Base-by-base conservation (phyloP, 2,888 invertebrate species). In the Epinotia ramella region DNA sequence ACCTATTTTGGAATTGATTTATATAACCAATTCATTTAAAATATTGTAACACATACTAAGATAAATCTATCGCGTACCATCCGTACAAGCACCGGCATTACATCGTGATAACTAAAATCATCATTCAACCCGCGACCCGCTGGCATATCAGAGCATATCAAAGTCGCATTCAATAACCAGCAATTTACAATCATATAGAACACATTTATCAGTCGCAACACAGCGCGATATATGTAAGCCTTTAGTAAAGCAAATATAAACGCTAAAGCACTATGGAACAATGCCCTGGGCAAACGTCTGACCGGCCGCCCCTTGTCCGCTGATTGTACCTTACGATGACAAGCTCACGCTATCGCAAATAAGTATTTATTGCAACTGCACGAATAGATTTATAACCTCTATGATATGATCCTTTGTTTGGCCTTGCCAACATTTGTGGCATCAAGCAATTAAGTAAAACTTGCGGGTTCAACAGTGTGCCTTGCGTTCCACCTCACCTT, bases 271-370 rank as follows among this genome's bases (percentile, higher is more conserved):
- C 76, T 67, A 67, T 63, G 88, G 91, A 93, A 93, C 90, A 90
- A 91, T 87, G 91, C 93, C 88, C 80, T 79, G 78, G 87, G 93
- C 91, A 75, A 83, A 83, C 83, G 82, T 81, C 86, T 78, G 85
- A 87, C 86, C 84, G 85, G 80, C 85, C 85, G 84, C 84, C 86
- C 86, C 87, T 84, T 86, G 86, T 84, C 86, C 89, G 84, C 88
- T 93, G 94, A 93, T 94, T 93, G 93, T 91, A 92, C 88, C 89
- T 93, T 93, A 93, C 88, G 93, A 93, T 88, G 94, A 93, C 93
- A 92, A 90, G 87, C 88, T 85, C 85, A 85, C 83, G 88, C 88
- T 90, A 90, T 89, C 88, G 89, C 90, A 90, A 91, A 91, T 92
- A 92, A 88, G 87, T 92, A 91, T 93, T 93, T 93, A 93, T 93